Base-by-base conservation (phyloP, 2,888 invertebrate species). In the Dichetophora obliterata region DNA sequence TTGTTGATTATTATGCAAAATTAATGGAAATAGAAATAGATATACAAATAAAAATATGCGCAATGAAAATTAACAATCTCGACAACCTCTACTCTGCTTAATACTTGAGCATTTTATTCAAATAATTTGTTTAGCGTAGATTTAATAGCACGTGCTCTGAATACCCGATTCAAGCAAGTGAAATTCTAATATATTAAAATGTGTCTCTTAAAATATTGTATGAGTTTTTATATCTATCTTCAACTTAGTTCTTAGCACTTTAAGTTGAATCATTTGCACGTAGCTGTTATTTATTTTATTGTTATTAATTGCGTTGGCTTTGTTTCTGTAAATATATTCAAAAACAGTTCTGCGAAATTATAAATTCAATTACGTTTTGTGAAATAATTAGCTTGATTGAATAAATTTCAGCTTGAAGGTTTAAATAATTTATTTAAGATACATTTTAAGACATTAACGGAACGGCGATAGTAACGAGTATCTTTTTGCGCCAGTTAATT, bases 221-320 rank as follows among this genome's bases (percentile, higher is more conserved):
- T 5, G 22, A n/a, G 22, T n/a, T 19, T 52, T 9, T 5, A 22
- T 54, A n/a, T 54, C 22, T 54, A 54, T n/a, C 54, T 5, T 19
- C 19, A 54, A 22, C 43, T 43, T 11, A 11, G 54, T 54, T 54
- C 19, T 54, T 54, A 5, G 54, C 54, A 54, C 9, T 22, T 19
- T 19, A 54, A 54, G 54, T 22, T 54, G 54, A n/a, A 22, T 63
- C 63, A 31, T 31, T 31, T 27, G 63, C 63, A 63, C 63, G 63
- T 63, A 63, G 63, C n/a, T 31, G 63, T 63, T 63, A 63, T 63
- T 63, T 63, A 63, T 63, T 63, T 63, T 63, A 63, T 63, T 34
- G 31, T 31, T 63, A 34, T 63, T 63, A 63, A 63, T 63, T 34
- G 34, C n/a, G 24, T 31, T 16, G 31, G 2, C 31, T 63, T 34